Evolutionary conservation across 2,797 vertebrate species (phyloP), one percentile per base, ranked within the genome.

Genomic region (Oryzias dopingdopingensis): DNA sequence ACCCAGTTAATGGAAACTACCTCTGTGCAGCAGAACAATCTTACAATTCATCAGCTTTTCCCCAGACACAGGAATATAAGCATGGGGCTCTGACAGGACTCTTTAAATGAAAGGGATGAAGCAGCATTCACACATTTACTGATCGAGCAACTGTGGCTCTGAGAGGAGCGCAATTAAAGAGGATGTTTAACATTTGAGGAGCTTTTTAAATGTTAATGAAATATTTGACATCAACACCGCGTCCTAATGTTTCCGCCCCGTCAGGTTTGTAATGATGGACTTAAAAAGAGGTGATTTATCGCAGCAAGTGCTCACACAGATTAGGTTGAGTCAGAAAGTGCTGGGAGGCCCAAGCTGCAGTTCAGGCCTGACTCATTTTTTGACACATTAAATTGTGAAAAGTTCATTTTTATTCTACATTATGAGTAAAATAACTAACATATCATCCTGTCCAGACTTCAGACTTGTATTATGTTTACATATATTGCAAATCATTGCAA

Each of bases 1-100:
- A 65, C 52, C 52, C 70, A 60, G 49, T 52, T 59, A 61, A 78
- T 57, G 67, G 72, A 67, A 81, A 79, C 70, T 59, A 78, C 70
- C 67, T 61, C 76, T 4, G 53, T 66, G 70, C 51, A 79, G 77
- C 78, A 76, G 67, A 80, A 77, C 78, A 80, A 57, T 51, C 49
- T 37, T 18, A 44, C 4, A 40, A 62, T 49, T 63, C 59, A 61
- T 49, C 52, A 57, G 26, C 26, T 37, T 22, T 47, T 12, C 0
- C 20, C 15, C 23, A 20, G 24, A 52, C 50, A 46, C 32, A 26
- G 6, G 6, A 6, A 4, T 22, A 26, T 2, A 10, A 37, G 32
- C 32, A 37, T 37, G 20, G 20, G 20, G 20, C 20, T 22, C 20
- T 22, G 26, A 29, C 26, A 29, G 26, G 26, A 29, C 26, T 29